Percentiles rank a stretch among this genome's conserved stretches.
Evolutionary conservation across 2,797 vertebrate species (phyloP).

Genomic region (Miichthys miiuy): DNA sequence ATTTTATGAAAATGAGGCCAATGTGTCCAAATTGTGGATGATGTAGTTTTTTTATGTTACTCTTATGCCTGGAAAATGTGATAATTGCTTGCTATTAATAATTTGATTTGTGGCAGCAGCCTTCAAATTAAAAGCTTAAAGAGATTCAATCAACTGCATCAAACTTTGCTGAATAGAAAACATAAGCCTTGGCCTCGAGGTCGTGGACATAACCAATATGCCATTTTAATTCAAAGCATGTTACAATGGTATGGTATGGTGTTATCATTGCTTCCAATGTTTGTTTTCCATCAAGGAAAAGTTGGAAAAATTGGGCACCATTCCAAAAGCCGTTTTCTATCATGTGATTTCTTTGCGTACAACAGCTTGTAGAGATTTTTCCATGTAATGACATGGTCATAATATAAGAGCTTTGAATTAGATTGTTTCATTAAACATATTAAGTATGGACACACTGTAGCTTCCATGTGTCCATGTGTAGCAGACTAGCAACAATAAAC

Average conservation of each 20-base stretch:
- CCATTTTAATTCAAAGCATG: background rate
- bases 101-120: background rate
- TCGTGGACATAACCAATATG: background rate
- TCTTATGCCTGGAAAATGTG: background rate
- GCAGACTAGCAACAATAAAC: background rate
- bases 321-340: background rate
- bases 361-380: too few relatives aligned
- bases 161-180: too few relatives aligned
- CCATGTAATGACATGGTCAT: background rate
- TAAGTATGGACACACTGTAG: background rate
- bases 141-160: background rate
- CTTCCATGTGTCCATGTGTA: background rate
- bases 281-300: too few relatives aligned
- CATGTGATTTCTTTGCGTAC: background rate
- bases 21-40: background rate
- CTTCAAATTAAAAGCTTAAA: background rate
- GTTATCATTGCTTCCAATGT: too few relatives aligned
- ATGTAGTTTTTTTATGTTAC: background rate
- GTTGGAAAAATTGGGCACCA: too few relatives aligned
- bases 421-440: background rate
- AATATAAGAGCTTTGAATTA: background rate
- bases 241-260: background rate
- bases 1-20: background rate
- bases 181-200: background rate
- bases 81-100: background rate